Conservation (phyloP, 2,888 invertebrate genomes). For the Sipha maydis region DNA sequence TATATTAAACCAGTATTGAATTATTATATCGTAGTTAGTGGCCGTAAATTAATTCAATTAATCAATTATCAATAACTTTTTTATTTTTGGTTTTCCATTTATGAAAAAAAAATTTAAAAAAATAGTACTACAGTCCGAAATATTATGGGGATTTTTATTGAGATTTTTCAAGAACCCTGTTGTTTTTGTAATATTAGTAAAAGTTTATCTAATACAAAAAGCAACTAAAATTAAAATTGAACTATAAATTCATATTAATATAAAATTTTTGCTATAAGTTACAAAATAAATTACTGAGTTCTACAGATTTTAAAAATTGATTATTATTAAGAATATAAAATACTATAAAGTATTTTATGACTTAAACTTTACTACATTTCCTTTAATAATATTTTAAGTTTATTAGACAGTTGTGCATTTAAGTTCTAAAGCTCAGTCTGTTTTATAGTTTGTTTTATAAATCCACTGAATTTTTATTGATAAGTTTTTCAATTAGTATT, state of each 20-base stretch:
- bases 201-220: background rate
- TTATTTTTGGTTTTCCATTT: background rate
- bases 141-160: background rate
- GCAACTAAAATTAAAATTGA: background rate
- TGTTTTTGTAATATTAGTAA: background rate
- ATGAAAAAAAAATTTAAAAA: background rate
- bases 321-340: background rate
- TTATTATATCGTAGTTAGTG: too few species aligned
- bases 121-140: background rate
- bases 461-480: too few species aligned
- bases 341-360: background rate
- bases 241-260: background rate
- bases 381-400: background rate
- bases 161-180: background rate
- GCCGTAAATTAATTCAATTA: too few species aligned
- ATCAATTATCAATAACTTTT: background rate
- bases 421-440: background rate
- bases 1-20: too few species aligned
- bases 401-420: background rate
- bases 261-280: background rate
- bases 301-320: background rate
- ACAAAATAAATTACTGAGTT: background rate
- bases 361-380: background rate
- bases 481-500: background rate
- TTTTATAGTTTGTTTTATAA: background rate